Conservation (phyloP, 2,888 invertebrate genomes). For the Pristionchus fissidentatus region DNA sequence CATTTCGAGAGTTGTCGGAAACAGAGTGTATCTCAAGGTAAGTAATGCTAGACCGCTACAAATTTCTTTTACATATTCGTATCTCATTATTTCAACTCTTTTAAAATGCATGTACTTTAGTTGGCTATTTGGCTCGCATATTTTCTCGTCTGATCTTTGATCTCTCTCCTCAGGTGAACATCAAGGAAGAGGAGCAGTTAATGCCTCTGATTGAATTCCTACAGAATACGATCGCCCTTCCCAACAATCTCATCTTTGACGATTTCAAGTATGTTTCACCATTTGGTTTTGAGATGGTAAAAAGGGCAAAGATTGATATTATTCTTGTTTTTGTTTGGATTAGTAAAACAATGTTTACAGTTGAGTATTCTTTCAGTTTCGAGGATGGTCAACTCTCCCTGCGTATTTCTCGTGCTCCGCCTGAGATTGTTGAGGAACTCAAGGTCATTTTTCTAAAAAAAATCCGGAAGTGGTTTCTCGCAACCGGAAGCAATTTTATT, state of each 20-base stretch:
- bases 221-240: constrained; percentile 71
- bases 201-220: constrained; percentile 71
- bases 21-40: constrained; percentile 73
- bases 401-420: constrained; percentile 63
- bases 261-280: constrained; percentile 68
- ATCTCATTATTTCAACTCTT: background rate
- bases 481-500: constrained; percentile 14
- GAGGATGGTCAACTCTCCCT: constrained; percentile 69
- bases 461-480: background rate
- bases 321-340: background rate
- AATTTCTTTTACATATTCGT: constrained; percentile 43
- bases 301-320: background rate
- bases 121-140: too few relatives aligned
- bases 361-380: constrained; percentile 51
- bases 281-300: background rate
- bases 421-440: constrained; percentile 41
- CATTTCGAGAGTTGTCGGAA: constrained; percentile 70
- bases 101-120: background rate
- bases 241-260: constrained; percentile 73
- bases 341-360: background rate
- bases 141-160: constrained; percentile 13
- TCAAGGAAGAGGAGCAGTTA: constrained; percentile 67
- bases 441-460: background rate
- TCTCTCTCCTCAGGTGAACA: constrained; percentile 52
- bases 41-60: too few relatives aligned